phyloP scores from a whole-genome alignment of 2,113 vertebrate species.

The Pogonocichla stellata region DNA sequence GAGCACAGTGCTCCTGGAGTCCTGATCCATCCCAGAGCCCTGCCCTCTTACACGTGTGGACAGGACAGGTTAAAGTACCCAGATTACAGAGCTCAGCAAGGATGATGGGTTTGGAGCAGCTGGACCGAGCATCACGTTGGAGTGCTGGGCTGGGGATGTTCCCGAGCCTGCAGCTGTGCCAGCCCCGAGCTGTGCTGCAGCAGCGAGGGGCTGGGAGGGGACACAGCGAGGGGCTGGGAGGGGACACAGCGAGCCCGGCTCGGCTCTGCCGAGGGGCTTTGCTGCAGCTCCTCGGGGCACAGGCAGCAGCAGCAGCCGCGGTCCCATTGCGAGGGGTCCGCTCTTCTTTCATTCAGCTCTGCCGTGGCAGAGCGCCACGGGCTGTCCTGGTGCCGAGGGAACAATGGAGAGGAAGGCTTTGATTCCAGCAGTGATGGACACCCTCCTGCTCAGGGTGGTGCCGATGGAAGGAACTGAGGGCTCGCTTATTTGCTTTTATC shows the following conservation, averaged over 20 bases:
- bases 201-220: background rate
- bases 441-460: slow-evolving; percentile 10
- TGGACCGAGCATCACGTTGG: rapidly evolving
- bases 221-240: too few species aligned
- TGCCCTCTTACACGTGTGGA: rapidly evolving
- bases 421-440: background rate
- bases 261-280: background rate
- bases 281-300: rapidly evolving
- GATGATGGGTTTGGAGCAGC: background rate
- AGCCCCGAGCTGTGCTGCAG: rapidly evolving
- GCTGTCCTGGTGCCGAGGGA: background rate
- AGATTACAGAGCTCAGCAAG: background rate
- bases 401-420: slow-evolving; percentile 53
- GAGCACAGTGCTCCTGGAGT: rapidly evolving
- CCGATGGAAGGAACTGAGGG: slow-evolving; percentile 42
- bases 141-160: background rate
- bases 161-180: background rate
- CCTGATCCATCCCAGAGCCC: background rate
- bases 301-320: background rate
- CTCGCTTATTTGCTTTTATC: slow-evolving; percentile 5
- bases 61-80: background rate
- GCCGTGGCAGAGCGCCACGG: background rate
- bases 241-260: rapidly evolving
- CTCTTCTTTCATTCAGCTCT: background rate
- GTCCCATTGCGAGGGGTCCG: rapidly evolving